These are phyloP conservation scores for Pollachius pollachius DNA, from an alignment of 2,113 vertebrate species.

Conservation along the genomic window DNA sequence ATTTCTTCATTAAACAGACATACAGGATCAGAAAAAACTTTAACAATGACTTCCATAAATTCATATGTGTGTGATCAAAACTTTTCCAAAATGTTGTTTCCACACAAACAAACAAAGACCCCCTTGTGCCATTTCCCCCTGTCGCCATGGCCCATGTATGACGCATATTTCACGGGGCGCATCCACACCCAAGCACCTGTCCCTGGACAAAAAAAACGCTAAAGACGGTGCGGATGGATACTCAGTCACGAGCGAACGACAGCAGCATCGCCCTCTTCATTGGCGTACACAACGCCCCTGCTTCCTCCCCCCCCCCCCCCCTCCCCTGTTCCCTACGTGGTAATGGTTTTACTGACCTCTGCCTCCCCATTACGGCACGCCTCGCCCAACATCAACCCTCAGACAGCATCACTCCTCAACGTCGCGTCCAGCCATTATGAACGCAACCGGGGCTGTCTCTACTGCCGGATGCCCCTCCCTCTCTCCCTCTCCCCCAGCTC, in stretches of 20 bases:
- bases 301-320: conserved; percentile 35
- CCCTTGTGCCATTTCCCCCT: conserved; percentile 30
- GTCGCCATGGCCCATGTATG: conserved; percentile 19
- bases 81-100: no score
- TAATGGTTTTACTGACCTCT: conserved; percentile 74
- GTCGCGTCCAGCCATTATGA: conserved; percentile 51
- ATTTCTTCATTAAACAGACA: no score
- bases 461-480: no score
- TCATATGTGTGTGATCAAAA: no score
- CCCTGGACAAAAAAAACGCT: conserved; percentile 44
- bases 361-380: conserved; percentile 68
- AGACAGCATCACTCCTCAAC: conserved; percentile 65
- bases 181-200: conserved; percentile 13
- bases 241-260: conserved; percentile 53
- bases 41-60: no score
- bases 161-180: conserved; percentile 50
- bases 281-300: conserved; percentile 51
- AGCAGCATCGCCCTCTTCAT: conserved; percentile 47
- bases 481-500: conserved; percentile 36
- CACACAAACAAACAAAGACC: not conserved
- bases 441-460: not conserved
- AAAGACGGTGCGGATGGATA: conserved; percentile 25
- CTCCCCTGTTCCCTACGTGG: conserved; percentile 33
- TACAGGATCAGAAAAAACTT: no score
- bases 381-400: conserved; percentile 69